phyloP scores from a whole-genome alignment of 2,888 invertebrate species.

The Brachyptera putata region DNA sequence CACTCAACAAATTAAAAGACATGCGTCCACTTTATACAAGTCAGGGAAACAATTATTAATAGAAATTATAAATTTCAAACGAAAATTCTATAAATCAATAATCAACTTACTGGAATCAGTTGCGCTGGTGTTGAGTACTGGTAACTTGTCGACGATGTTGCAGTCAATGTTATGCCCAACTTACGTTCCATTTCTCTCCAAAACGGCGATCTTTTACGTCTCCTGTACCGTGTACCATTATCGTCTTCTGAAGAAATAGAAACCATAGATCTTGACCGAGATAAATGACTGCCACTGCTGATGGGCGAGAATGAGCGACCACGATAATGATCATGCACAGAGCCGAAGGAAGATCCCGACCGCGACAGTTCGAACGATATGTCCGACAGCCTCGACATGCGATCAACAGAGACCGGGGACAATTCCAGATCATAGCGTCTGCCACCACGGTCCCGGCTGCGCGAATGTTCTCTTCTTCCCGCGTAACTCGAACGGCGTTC shows the following conservation, averaged over 20 bases:
- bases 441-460: neutral
- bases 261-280: neutral
- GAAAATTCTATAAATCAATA: too few relatives aligned
- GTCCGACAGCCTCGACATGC: neutral
- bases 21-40: too few relatives aligned
- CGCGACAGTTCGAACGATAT: neutral
- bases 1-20: too few relatives aligned
- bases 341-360: neutral
- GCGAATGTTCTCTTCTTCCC: neutral
- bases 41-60: too few relatives aligned
- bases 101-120: too few relatives aligned
- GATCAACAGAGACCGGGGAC: neutral
- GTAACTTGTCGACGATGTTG: too few relatives aligned
- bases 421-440: neutral
- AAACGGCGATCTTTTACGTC: constrained; percentile 8
- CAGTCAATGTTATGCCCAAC: neutral
- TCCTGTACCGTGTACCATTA: neutral
- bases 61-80: too few relatives aligned
- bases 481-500: neutral
- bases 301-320: constrained; percentile 11
- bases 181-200: constrained; percentile 15
- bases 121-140: too few relatives aligned
- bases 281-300: neutral
- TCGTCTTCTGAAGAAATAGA: neutral
- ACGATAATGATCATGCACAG: neutral